Percentiles rank a stretch among this genome's conserved stretches.
Evolutionary conservation across 2,888 invertebrate genomes (phyloP).

Genomic region (Netelia melanura): DNA sequence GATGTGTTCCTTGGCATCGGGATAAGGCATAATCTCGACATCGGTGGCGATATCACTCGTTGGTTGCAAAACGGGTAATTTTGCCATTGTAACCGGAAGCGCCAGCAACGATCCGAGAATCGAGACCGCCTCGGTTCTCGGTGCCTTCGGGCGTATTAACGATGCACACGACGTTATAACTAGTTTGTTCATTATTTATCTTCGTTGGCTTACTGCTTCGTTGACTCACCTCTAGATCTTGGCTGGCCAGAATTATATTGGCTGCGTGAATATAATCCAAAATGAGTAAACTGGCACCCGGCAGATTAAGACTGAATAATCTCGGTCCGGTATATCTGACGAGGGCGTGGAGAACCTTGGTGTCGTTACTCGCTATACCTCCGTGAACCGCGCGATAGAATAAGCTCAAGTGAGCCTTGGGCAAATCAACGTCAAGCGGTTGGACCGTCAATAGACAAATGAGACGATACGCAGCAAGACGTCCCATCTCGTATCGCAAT

Average conservation of each 20-base stretch:
- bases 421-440: slow-evolving; percentile 89
- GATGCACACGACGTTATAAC: neutral
- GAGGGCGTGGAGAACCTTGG: slow-evolving; percentile 81
- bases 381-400: slow-evolving; percentile 95
- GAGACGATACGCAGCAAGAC: slow-evolving; percentile 94
- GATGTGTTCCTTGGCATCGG: slow-evolving; percentile 95
- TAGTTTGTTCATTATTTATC: too few species aligned
- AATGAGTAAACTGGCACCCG: slow-evolving; percentile 94
- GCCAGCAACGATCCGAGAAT: slow-evolving; percentile 95
- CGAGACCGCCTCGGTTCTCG: slow-evolving; percentile 95
- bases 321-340: slow-evolving; percentile 90
- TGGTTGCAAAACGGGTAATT: slow-evolving; percentile 90
- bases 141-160: slow-evolving; percentile 87
- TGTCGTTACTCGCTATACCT: slow-evolving; percentile 86
- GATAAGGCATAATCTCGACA: slow-evolving; percentile 87
- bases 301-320: slow-evolving; percentile 94
- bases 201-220: too few species aligned
- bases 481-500: slow-evolving; percentile 89
- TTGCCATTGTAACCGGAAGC: slow-evolving; percentile 90
- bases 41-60: slow-evolving; percentile 86
- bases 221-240: slow-evolving; percentile 87
- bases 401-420: slow-evolving; percentile 88
- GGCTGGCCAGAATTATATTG: slow-evolving; percentile 93
- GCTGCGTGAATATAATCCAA: slow-evolving; percentile 96
- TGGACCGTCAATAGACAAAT: slow-evolving; percentile 93